These are phyloP conservation scores for Acanthaster planci DNA, from an alignment of 35 echinoderm and acorn worm species.

Conservation along the genomic window DNA sequence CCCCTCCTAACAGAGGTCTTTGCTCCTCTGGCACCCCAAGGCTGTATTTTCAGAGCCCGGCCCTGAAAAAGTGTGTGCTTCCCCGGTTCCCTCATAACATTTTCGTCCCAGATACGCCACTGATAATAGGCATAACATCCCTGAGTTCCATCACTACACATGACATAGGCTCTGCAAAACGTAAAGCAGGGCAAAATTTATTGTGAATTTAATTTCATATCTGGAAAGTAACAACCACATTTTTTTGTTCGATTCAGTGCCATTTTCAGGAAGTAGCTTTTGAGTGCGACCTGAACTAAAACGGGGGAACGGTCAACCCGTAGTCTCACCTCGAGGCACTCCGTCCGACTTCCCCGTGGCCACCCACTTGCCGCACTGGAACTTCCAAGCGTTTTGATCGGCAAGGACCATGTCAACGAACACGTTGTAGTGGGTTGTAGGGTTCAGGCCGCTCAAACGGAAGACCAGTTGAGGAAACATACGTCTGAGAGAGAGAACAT, in stretches of 20 bases:
- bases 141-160: no score
- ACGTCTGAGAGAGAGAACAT: conserved; percentile 45
- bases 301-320: neutral
- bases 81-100: no score
- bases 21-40: no score
- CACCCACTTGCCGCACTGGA: conserved; percentile 87
- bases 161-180: no score
- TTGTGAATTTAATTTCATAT: no score
- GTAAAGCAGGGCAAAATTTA: no score
- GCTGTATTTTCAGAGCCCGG: no score
- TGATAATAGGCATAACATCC: no score
- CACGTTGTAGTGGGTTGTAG: conserved; percentile 82
- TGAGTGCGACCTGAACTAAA: neutral
- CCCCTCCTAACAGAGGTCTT: no score
- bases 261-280: neutral
- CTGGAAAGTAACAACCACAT: no score
- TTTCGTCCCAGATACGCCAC: no score
- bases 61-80: no score
- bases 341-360: conserved; percentile 76
- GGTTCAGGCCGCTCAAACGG: conserved; percentile 76
- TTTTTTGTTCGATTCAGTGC: neutral
- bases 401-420: conserved; percentile 92
- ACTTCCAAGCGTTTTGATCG: conserved; percentile 95
- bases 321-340: conserved; percentile 64
- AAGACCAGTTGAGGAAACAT: conserved; percentile 91